Percentiles rank a stretch among this genome's conserved stretches.
Evolutionary conservation across 2,888 invertebrate genomes (phyloP).

Genomic region (Sipha maydis): DNA sequence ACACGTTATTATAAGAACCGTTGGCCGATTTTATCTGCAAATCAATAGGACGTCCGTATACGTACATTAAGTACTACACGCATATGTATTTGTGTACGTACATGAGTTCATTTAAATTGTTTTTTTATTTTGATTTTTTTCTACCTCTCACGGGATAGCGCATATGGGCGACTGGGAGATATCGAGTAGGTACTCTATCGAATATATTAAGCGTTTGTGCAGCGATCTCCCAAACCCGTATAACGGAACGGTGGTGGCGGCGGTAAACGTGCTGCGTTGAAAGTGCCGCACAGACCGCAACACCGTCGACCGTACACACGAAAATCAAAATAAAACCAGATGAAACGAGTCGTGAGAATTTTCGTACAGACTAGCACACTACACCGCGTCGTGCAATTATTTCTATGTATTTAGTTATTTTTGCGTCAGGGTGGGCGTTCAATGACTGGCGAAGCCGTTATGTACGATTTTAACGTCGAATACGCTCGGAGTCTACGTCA

Average conservation of each 20-base stretch:
- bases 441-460: background rate
- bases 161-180: background rate
- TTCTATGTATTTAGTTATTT: background rate
- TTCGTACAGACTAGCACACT: background rate
- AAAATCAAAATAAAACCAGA: background rate
- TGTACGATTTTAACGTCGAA: background rate
- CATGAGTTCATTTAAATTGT: background rate
- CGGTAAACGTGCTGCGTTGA: background rate
- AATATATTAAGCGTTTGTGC: background rate
- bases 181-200: background rate
- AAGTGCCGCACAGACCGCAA: constrained; percentile 6
- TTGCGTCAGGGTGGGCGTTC: background rate
- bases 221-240: constrained; percentile 12
- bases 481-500: background rate
- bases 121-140: background rate
- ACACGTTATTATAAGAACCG: background rate
- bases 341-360: constrained; percentile 38
- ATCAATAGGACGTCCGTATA: background rate
- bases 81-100: background rate
- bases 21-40: background rate
- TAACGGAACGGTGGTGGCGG: background rate
- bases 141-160: background rate
- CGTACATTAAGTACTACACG: background rate
- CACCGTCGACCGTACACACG: background rate
- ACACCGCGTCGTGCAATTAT: constrained; percentile 10